Percentiles rank a stretch among this genome's conserved stretches.
These are phyloP conservation scores for Meles meles DNA, from an alignment of 2,113 vertebrate genomes.

Conservation along the genomic window DNA sequence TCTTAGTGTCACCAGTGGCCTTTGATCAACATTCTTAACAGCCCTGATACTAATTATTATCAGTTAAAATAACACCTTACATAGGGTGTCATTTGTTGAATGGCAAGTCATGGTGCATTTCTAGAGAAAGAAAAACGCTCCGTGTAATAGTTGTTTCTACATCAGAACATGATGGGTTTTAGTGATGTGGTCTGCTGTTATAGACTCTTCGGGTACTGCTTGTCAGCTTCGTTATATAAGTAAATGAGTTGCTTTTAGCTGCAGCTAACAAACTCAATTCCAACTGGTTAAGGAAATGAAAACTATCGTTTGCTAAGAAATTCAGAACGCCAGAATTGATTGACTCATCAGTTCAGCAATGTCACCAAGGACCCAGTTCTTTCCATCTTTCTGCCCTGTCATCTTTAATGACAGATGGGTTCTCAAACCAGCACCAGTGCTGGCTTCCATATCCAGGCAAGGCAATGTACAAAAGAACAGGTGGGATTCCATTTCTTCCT, in stretches of 20 bases:
- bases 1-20: not conserved
- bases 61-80: not conserved
- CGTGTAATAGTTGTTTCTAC: not conserved
- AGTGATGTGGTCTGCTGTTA: not conserved
- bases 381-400: not conserved
- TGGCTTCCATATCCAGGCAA: not conserved
- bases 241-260: conserved; percentile 25
- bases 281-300: not conserved
- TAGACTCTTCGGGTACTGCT: not conserved
- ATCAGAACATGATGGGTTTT: not conserved
- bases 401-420: not conserved
- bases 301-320: not conserved
- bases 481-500: not conserved
- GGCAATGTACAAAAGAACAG: not conserved
- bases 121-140: not conserved
- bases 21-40: not conserved
- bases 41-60: not conserved
- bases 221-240: not conserved
- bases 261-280: not conserved
- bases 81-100: not conserved
- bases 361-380: not conserved
- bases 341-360: not conserved
- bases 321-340: not conserved
- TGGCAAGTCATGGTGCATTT: not conserved
- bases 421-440: not conserved